These are phyloP conservation scores for Pollenia labialis DNA, from an alignment of 2,888 invertebrate species.

Conservation along the genomic window DNA sequence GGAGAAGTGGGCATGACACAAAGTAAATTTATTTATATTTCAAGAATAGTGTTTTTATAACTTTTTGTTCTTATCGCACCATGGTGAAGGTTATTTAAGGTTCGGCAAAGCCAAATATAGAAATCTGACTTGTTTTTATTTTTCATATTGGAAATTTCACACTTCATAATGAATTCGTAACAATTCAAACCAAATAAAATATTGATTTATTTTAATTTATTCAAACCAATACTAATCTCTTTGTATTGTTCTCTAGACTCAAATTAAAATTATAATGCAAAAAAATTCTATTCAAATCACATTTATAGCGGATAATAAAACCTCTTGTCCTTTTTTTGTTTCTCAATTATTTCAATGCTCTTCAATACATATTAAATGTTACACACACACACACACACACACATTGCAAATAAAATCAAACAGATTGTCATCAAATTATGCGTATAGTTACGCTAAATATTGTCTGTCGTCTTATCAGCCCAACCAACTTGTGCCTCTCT, in stretches of 20 bases:
- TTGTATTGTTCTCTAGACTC: conserved; percentile 18
- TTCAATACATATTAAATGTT: conserved; percentile 1
- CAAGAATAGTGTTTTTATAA: too few relatives aligned
- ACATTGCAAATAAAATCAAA: conserved; percentile 67
- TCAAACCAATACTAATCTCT: conserved; percentile 57
- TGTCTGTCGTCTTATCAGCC: conserved; percentile 47
- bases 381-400: not conserved
- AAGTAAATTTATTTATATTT: too few relatives aligned
- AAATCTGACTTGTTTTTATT: too few relatives aligned
- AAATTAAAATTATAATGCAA: conserved; percentile 64
- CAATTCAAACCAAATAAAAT: conserved; percentile 9
- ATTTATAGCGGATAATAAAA: conserved; percentile 45
- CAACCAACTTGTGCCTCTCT: not conserved
- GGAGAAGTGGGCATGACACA: too few relatives aligned
- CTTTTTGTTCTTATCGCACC: too few relatives aligned
- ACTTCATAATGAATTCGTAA: not conserved
- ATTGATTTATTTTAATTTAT: conserved; percentile 52
- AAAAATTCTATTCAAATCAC: conserved; percentile 63
- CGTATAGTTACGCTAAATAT: conserved; percentile 72
- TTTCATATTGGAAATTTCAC: conserved; percentile 12
- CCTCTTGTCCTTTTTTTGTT: conserved; percentile 34
- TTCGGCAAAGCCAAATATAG: too few relatives aligned
- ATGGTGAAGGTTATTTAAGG: too few relatives aligned
- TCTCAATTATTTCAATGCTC: conserved; percentile 35
- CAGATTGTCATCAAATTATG: conserved; percentile 74